phyloP scores from a whole-genome alignment of 2,797 vertebrate genomes.

The Melanogrammus aeglefinus region DNA sequence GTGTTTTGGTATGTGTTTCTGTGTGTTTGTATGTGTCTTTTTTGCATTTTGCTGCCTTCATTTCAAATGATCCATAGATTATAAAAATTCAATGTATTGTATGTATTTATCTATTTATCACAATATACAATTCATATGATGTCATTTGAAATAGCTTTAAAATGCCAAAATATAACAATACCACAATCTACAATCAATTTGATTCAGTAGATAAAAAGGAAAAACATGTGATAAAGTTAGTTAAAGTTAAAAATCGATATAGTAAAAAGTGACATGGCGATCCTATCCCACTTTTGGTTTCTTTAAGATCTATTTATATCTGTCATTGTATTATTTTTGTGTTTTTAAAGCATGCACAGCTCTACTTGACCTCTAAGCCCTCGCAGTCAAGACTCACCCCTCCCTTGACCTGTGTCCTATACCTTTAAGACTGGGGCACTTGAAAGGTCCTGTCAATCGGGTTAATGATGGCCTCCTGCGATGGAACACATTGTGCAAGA shows the following conservation, averaged over 20 bases:
- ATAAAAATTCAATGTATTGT: too few relatives aligned
- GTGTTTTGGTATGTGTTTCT: neutral
- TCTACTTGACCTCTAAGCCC: constrained; percentile 14
- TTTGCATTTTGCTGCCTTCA: too few relatives aligned
- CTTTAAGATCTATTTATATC: neutral
- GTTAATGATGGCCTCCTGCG: neutral
- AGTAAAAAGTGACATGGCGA: neutral
- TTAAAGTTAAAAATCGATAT: too few relatives aligned
- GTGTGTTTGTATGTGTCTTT: neutral
- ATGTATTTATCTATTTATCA: too few relatives aligned
- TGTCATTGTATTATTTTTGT: constrained; percentile 35
- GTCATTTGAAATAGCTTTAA: too few relatives aligned
- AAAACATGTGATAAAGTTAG: too few relatives aligned
- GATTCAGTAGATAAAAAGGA: too few relatives aligned
- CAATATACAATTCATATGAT: too few relatives aligned
- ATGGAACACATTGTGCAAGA: neutral
- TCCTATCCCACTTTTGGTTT: neutral
- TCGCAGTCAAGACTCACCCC: neutral
- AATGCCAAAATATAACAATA: neutral
- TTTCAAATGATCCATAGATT: too few relatives aligned
- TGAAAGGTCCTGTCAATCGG: neutral
- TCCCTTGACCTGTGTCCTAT: neutral
- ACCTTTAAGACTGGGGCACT: constrained; percentile 24
- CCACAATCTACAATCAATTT: too few relatives aligned
- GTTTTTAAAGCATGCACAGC: constrained; percentile 41